Percentiles rank a stretch among this genome's conserved stretches.
phyloP scores from a whole-genome alignment of 2,113 vertebrate genomes.

The Donacobius atricapilla region DNA sequence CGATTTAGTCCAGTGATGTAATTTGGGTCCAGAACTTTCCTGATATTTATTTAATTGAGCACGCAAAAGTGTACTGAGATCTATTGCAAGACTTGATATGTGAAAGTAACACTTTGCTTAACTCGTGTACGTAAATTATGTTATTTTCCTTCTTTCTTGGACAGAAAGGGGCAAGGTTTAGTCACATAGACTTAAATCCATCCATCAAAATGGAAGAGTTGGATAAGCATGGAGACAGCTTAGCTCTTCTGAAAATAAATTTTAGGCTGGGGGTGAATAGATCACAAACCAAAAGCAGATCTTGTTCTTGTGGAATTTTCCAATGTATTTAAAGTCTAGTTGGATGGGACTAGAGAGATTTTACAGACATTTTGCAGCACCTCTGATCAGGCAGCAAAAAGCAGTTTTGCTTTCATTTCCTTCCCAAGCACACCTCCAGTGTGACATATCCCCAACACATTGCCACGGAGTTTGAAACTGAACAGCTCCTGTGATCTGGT shows the following conservation, averaged over 20 bases:
- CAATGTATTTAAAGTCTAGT: neutral
- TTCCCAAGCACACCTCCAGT: neutral
- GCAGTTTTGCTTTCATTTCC: neutral
- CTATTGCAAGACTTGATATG: neutral
- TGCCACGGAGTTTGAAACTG: neutral
- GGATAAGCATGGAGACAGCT: neutral
- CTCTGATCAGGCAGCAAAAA: neutral
- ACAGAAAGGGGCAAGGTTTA: constrained; percentile 10
- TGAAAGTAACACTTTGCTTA: neutral
- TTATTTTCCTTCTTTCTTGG: constrained; percentile 31
- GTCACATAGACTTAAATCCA: constrained; percentile 33
- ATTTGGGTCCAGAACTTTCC: neutral
- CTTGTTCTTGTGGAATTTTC: neutral
- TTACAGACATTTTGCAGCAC: neutral
- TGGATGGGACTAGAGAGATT: neutral
- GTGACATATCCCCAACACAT: neutral
- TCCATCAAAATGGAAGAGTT: constrained; percentile 32
- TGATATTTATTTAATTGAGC: neutral
- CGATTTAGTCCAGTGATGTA: accelerated
- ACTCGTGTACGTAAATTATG: neutral
- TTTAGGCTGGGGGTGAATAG: neutral
- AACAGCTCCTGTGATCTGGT: neutral
- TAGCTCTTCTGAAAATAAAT: constrained; percentile 8
- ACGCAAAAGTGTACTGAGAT: neutral
- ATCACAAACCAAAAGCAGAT: neutral